Conservation (phyloP, 2,113 vertebrate species). For the Globicephala melas region DNA sequence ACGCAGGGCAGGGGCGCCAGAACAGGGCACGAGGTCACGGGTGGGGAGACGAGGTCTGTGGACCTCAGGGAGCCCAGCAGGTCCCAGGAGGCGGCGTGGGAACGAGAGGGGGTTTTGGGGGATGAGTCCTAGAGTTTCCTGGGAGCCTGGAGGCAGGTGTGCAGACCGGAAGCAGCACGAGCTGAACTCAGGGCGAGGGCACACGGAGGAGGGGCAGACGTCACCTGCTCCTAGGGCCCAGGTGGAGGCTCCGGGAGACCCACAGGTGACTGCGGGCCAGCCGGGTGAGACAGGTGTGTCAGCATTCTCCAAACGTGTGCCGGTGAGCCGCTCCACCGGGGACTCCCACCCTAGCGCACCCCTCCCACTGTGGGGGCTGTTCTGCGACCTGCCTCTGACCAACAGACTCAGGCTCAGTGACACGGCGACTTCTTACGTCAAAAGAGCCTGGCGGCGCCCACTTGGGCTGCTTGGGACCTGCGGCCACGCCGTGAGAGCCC, state of each 20-base stretch:
- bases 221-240: background rate
- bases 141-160: background rate
- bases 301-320: background rate
- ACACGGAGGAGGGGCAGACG: accelerated
- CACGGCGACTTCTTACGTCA: accelerated
- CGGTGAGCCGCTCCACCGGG: accelerated
- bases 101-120: background rate
- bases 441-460: background rate
- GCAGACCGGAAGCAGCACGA: too few relatives aligned
- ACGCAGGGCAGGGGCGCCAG: accelerated
- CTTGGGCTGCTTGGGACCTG: accelerated
- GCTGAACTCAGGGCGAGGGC: too few relatives aligned
- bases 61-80: background rate
- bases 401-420: accelerated
- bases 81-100: background rate
- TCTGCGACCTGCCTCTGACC: background rate
- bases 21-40: background rate
- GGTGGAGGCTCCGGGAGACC: background rate
- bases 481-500: background rate
- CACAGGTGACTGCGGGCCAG: background rate
- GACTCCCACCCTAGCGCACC: background rate
- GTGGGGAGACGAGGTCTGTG: background rate
- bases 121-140: background rate
- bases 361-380: accelerated
- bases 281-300: background rate